These are phyloP conservation scores for Nomia melanderi DNA, from an alignment of 1,140 invertebrate species.

Conservation along the genomic window DNA sequence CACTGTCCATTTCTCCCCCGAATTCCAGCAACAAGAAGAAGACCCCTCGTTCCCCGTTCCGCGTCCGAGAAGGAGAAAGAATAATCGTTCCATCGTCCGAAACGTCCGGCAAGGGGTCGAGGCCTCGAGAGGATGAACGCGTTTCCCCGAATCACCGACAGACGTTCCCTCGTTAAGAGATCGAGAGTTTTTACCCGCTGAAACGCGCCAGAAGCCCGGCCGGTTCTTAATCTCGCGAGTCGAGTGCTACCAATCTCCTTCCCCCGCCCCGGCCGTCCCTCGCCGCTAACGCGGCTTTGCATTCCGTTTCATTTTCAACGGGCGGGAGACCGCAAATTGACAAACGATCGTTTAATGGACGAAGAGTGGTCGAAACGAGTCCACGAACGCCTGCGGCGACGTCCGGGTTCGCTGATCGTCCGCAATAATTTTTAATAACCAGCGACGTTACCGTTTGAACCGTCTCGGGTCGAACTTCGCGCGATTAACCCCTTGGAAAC, in stretches of 20 bases:
- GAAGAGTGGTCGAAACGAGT: background rate
- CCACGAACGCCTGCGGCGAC: background rate
- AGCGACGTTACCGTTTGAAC: conserved; percentile 3
- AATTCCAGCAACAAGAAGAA: no score
- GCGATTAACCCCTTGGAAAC: conserved; percentile 47
- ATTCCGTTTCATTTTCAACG: conserved; percentile 35
- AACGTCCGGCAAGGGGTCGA: no score
- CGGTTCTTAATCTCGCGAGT: background rate
- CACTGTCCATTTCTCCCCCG: no score
- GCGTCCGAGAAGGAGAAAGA: no score
- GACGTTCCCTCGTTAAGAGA: no score
- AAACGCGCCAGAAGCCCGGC: no score
- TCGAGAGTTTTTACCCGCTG: no score
- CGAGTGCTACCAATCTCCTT: background rate
- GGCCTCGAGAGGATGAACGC: no score
- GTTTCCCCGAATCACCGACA: background rate
- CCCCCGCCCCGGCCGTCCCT: no score
- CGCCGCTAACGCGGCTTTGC: background rate
- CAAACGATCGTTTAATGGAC: conserved; percentile 45
- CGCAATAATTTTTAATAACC: conserved; percentile 52
- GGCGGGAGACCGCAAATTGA: conserved; percentile 2
- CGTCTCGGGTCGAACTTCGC: conserved; percentile 43
- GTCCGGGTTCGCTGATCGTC: conserved; percentile 4
- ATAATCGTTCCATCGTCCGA: no score
- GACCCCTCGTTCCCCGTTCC: no score